Evolutionary conservation across 2,113 vertebrate species (phyloP).

Genomic region (Rhinolophus ferrumequinum): DNA sequence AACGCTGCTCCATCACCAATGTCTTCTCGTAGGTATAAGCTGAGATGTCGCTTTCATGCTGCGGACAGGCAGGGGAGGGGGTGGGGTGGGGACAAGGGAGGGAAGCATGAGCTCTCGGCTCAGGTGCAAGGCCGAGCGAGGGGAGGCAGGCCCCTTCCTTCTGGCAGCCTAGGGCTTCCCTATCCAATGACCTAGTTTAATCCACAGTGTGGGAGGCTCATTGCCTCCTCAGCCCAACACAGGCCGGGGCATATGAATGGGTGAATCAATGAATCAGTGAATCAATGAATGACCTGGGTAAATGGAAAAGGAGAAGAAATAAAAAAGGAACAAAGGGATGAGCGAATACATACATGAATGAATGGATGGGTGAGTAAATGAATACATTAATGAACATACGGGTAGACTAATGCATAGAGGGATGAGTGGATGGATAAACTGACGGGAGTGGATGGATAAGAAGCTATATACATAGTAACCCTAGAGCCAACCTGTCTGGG

Average conservation of each 20-base stretch:
- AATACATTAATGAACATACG: not conserved
- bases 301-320: not conserved
- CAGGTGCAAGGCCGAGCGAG: not conserved
- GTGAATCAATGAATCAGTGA: constrained; percentile 48
- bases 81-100: not conserved
- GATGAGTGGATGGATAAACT: not conserved
- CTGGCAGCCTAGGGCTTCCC: not conserved
- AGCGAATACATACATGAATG: not conserved
- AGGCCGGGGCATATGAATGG: not conserved
- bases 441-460: not conserved
- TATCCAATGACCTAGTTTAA: not conserved
- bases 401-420: not conserved
- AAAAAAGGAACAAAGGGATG: constrained; percentile 6
- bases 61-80: not conserved
- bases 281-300: constrained; percentile 50
- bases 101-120: not conserved
- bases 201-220: not conserved
- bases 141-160: not conserved
- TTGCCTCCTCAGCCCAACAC: not conserved
- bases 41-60: constrained; percentile 99
- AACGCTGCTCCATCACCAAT: constrained; percentile 98
- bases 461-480: no score
- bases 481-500: not conserved
- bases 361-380: not conserved
- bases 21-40: constrained; percentile 99